Evolutionary conservation across 2,888 invertebrate species (phyloP).

Genomic region (Agrilus mali): DNA sequence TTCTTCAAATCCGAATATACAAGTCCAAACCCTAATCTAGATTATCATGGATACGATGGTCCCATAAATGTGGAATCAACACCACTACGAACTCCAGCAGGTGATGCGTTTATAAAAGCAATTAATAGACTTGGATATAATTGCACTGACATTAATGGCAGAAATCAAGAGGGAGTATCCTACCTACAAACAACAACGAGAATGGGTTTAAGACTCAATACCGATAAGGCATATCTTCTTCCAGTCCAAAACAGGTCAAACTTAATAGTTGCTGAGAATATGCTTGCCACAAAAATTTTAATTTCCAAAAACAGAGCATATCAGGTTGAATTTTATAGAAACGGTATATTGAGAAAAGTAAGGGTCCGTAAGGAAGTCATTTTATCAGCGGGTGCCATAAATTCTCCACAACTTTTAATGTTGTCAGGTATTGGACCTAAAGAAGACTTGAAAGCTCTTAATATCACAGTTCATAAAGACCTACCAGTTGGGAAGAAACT

Average conservation of each 20-base stretch:
- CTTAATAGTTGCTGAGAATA: too few species aligned
- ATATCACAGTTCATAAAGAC: conserved; percentile 51
- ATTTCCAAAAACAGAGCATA: conserved; percentile 42
- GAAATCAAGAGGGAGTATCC: conserved; percentile 38
- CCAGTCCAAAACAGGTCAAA: background rate
- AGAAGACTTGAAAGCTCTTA: conserved; percentile 43
- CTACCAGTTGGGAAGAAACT: too few species aligned
- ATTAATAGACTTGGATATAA: too few species aligned
- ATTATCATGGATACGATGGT: too few species aligned
- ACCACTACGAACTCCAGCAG: too few species aligned
- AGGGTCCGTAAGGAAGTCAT: conserved; percentile 76
- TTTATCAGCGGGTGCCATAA: conserved; percentile 68
- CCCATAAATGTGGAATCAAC: conserved; percentile 2
- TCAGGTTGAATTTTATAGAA: conserved; percentile 59
- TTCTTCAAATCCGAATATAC: too few species aligned
- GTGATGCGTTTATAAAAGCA: too few species aligned
- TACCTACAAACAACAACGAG: conserved; percentile 39
- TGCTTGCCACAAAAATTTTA: too few species aligned
- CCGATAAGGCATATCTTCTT: too few species aligned
- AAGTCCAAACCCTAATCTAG: too few species aligned
- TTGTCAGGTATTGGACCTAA: conserved; percentile 68
- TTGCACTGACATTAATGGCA: too few species aligned
- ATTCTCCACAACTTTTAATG: conserved; percentile 77
- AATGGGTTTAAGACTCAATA: conserved; percentile 24
- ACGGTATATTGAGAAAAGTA: conserved; percentile 45